Evolutionary conservation across 2,113 vertebrate species (phyloP).

Genomic region (Neoarius graeffei): DNA sequence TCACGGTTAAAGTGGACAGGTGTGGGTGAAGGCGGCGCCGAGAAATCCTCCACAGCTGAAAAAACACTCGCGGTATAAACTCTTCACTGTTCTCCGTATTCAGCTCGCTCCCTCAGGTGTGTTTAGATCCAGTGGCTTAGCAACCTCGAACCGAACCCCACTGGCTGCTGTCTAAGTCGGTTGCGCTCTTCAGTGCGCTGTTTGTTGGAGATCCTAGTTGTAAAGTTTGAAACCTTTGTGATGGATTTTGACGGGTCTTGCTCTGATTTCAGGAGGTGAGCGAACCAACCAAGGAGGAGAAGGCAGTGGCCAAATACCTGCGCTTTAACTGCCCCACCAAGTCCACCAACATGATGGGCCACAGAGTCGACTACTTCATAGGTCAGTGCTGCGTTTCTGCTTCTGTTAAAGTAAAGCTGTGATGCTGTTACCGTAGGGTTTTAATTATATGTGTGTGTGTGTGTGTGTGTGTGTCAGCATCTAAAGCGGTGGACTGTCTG

Average conservation of each 20-base stretch:
- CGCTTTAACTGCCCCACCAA: conserved; percentile 98
- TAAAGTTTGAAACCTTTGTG: background rate
- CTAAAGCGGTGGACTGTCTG: conserved; percentile 96
- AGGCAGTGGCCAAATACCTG: conserved; percentile 95
- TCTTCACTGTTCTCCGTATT: too few relatives aligned
- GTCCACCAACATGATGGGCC: conserved; percentile 99
- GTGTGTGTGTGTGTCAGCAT: conserved; percentile 73
- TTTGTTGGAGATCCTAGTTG: background rate
- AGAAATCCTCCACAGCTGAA: too few relatives aligned
- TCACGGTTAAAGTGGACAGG: too few relatives aligned
- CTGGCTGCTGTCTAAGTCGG: background rate
- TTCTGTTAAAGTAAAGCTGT: background rate
- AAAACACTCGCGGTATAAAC: too few relatives aligned
- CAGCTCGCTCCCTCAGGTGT: background rate
- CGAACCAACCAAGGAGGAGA: conserved; percentile 98
- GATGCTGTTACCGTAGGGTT: background rate
- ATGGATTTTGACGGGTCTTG: background rate
- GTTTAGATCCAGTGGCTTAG: background rate
- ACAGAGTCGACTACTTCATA: conserved; percentile 95
- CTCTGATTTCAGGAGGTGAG: conserved; percentile 84
- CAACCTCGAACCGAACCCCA: background rate
- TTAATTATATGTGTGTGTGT: conserved; percentile 9
- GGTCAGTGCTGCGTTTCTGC: conserved; percentile 71
- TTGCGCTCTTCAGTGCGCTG: background rate
- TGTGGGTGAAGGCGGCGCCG: too few relatives aligned